phyloP scores from a whole-genome alignment of 2,888 invertebrate species.

The Linnaemya tessellans region DNA sequence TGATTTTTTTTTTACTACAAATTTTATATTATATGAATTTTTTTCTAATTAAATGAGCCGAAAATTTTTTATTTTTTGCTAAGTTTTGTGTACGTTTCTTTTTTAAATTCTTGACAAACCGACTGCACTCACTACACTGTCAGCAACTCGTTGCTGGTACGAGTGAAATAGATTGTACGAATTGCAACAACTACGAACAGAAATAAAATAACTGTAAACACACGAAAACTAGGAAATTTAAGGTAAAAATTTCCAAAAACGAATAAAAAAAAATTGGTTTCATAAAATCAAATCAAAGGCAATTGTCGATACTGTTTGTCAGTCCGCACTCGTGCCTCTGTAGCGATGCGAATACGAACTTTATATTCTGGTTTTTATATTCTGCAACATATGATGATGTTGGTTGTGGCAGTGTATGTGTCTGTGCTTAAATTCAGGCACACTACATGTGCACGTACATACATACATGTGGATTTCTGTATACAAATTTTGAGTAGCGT shows the following conservation, averaged over 20 bases:
- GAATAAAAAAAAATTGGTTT: slow-evolving; percentile 45
- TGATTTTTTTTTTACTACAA: slow-evolving; percentile 23
- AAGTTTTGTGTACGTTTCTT: slow-evolving; percentile 17
- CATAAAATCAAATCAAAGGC: slow-evolving; percentile 58
- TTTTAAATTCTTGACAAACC: slow-evolving; percentile 30
- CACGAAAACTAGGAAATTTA: slow-evolving; percentile 8
- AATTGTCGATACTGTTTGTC: slow-evolving; percentile 42
- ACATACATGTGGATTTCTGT: not conserved
- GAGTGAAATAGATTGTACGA: not conserved
- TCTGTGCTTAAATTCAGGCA: not conserved
- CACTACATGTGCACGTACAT: not conserved
- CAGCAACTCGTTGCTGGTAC: slow-evolving; percentile 27
- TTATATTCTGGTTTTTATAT: slow-evolving; percentile 19
- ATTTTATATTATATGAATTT: not conserved
- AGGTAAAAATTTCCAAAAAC: slow-evolving; percentile 42
- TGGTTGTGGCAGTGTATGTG: not conserved
- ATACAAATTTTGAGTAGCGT: not conserved
- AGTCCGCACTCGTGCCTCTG: not conserved
- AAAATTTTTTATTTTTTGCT: not conserved
- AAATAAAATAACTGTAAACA: slow-evolving; percentile 52
- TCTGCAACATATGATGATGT: not conserved
- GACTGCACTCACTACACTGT: slow-evolving; percentile 43
- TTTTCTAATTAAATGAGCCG: slow-evolving; percentile 1
- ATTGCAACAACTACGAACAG: slow-evolving; percentile 9
- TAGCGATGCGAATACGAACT: slow-evolving; percentile 37